Conservation (phyloP, 2,797 vertebrate species). For the Acipenser ruthenus region DNA sequence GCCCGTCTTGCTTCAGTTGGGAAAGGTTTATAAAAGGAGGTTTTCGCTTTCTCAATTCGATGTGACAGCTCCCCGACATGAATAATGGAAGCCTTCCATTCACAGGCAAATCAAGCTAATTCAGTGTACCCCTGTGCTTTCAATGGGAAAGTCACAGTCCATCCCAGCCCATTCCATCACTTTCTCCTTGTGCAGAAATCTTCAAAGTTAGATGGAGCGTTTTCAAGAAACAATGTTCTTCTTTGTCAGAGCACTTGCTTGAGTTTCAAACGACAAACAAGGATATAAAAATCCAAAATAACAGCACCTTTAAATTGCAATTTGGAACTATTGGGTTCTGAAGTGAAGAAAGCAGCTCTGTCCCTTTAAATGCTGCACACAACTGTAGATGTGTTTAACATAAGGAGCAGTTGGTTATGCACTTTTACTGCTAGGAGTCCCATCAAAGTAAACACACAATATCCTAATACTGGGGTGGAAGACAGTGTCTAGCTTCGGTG, state of each 20-base stretch:
- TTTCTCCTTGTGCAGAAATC: conserved; percentile 80
- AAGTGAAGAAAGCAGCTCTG: no score
- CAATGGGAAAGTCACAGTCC: conserved; percentile 90
- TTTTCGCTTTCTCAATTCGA: conserved; percentile 98
- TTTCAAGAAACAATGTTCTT: conserved; percentile 81
- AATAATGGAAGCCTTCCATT: conserved; percentile 97
- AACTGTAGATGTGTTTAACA: no score
- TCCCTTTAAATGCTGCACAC: no score
- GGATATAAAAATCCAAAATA: background rate
- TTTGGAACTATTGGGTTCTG: background rate
- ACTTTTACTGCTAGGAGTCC: no score
- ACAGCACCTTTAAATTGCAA: background rate
- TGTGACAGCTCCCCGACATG: conserved; percentile 99
- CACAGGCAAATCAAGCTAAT: conserved; percentile 99
- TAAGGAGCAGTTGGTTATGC: no score
- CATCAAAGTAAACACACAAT: no score
- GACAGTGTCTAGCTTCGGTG: no score
- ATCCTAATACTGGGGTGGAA: no score
- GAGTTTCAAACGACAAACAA: conserved; percentile 45
- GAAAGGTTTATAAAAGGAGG: conserved; percentile 96
- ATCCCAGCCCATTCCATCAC: conserved; percentile 90
- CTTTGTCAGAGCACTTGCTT: conserved; percentile 66
- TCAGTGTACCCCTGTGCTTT: conserved; percentile 92
- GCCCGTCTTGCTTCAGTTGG: conserved; percentile 87
- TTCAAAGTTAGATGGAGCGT: conserved; percentile 76